These are phyloP conservation scores for Andricus quercusramuli DNA, from an alignment of 2,888 invertebrate genomes.

Conservation along the genomic window DNA sequence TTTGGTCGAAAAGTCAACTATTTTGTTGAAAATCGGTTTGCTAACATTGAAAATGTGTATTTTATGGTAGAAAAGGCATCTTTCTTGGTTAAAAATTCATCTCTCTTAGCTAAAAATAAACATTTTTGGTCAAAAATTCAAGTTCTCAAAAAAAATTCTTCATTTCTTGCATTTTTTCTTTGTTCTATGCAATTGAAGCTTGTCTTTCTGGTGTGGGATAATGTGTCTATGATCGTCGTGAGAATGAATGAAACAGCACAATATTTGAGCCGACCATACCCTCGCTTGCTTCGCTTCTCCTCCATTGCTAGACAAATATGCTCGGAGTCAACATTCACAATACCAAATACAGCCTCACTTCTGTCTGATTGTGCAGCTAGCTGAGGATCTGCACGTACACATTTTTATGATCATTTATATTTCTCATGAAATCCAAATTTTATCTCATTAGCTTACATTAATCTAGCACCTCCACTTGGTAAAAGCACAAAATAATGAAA, in stretches of 20 bases:
- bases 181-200: background rate
- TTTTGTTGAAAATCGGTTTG: too few relatives aligned
- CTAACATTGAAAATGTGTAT: too few relatives aligned
- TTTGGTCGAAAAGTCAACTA: too few relatives aligned
- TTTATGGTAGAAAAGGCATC: too few relatives aligned
- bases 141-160: too few relatives aligned
- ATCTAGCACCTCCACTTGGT: too few relatives aligned
- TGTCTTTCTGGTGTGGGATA: slow-evolving; percentile 52
- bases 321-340: slow-evolving; percentile 73
- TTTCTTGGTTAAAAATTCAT: too few relatives aligned
- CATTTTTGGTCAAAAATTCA: too few relatives aligned
- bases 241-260: slow-evolving; percentile 61
- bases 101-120: too few relatives aligned
- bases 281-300: slow-evolving; percentile 61
- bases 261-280: slow-evolving; percentile 58
- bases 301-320: slow-evolving; percentile 76
- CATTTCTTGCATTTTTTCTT: background rate
- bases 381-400: slow-evolving; percentile 48
- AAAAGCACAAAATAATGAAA: too few relatives aligned
- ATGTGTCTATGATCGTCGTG: slow-evolving; percentile 67
- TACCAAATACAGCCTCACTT: slow-evolving; percentile 58
- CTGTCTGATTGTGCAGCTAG: slow-evolving; percentile 58
- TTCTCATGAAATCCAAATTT: slow-evolving; percentile 17
- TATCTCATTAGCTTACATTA: too few relatives aligned
- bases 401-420: slow-evolving; percentile 30